These are phyloP conservation scores for Peromyscus leucopus DNA, from an alignment of 2,113 vertebrate species.

Conservation along the genomic window DNA sequence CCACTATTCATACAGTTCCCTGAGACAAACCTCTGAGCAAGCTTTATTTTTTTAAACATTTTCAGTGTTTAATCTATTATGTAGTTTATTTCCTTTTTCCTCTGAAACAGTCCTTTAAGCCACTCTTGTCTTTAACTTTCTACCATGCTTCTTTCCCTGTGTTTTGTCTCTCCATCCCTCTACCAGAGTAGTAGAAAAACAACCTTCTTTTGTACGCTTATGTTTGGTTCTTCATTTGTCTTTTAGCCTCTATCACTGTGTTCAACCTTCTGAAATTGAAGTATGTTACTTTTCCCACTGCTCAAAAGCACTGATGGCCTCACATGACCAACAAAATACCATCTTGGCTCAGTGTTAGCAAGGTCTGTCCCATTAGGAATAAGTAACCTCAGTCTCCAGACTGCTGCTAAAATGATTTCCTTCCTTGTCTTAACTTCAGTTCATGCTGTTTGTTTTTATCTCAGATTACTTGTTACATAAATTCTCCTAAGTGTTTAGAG, in stretches of 20 bases:
- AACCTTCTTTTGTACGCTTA: neutral
- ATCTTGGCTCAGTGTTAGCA: neutral
- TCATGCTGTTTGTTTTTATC: neutral
- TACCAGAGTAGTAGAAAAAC: neutral
- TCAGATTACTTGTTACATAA: neutral
- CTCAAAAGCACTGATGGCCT: neutral
- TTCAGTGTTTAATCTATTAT: conserved; percentile 1
- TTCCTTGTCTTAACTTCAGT: neutral
- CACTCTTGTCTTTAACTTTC: neutral
- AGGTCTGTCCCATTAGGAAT: neutral
- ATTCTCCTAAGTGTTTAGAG: conserved; percentile 13
- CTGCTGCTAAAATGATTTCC: neutral
- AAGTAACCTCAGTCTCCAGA: neutral
- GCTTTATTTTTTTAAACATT: neutral
- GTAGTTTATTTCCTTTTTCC: neutral
- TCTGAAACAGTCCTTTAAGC: neutral
- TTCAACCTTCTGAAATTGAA: neutral
- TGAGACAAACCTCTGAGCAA: neutral
- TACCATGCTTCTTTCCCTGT: neutral
- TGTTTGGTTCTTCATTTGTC: neutral
- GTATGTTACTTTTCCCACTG: neutral
- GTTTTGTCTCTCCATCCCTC: neutral
- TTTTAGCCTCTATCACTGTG: neutral
- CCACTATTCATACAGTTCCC: neutral
- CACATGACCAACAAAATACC: neutral